Percentiles rank a stretch among this genome's conserved stretches.
phyloP scores from a whole-genome alignment of 37 sponge, comb jelly and placozoan genomes.

The Chondrilla cf. caribensis region DNA sequence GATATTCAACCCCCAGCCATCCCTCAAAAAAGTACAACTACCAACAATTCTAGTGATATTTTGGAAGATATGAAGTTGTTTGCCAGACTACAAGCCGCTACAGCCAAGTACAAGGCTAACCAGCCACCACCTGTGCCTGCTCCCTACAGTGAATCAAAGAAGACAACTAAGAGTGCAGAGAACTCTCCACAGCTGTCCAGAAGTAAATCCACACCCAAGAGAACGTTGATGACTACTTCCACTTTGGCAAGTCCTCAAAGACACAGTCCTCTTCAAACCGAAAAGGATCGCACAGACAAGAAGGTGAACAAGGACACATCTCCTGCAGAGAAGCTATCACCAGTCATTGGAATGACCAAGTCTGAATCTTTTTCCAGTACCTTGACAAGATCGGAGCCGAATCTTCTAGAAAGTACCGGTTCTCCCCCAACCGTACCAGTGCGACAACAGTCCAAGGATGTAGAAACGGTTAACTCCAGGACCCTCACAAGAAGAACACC shows the following conservation, averaged over 20 bases:
- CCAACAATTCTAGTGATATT: neutral
- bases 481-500: neutral
- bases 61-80: slow-evolving; percentile 4
- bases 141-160: neutral
- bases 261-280: too few relatives aligned
- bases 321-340: too few relatives aligned
- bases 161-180: neutral
- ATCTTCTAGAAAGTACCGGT: neutral
- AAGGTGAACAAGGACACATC: too few relatives aligned
- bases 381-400: neutral
- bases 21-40: neutral
- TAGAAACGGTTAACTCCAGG: neutral
- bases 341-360: too few relatives aligned
- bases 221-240: too few relatives aligned
- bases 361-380: too few relatives aligned
- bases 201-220: too few relatives aligned
- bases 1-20: neutral
- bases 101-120: neutral
- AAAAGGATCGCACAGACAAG: too few relatives aligned
- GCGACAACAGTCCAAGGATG: neutral
- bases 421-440: neutral
- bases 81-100: slow-evolving; percentile 6
- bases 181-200: neutral
- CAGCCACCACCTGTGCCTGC: neutral
- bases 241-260: too few relatives aligned